Conservation (phyloP, 2,797 vertebrate genomes). For the Aplochiton taeniatus region DNA sequence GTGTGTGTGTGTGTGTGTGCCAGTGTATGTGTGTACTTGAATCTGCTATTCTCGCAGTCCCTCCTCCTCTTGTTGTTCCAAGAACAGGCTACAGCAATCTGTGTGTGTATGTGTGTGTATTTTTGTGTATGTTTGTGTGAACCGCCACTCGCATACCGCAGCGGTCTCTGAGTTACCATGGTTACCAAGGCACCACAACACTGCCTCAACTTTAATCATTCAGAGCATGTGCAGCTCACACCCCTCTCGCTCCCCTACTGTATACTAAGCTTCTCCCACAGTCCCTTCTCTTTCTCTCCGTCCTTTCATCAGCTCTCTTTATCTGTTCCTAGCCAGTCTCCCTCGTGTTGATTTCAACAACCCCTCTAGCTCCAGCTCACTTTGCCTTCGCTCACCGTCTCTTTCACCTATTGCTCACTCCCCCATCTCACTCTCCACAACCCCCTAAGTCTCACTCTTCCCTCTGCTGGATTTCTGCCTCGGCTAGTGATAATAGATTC, state of each 20-base stretch:
- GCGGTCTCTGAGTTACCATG: slow-evolving; percentile 55
- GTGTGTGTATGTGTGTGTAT: background rate
- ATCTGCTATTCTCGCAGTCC: too few relatives aligned
- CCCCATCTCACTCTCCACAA: background rate
- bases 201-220: slow-evolving; percentile 55
- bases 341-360: background rate
- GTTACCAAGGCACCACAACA: slow-evolving; percentile 67
- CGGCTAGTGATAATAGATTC: background rate
- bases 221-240: slow-evolving; percentile 52
- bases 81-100: background rate
- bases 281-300: background rate
- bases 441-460: background rate
- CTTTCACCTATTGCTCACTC: background rate
- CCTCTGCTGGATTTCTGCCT: background rate
- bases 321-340: background rate
- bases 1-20: slow-evolving; percentile 9
- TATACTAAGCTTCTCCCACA: slow-evolving; percentile 3
- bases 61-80: too few relatives aligned
- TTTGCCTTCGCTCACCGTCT: background rate
- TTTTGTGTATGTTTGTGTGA: background rate
- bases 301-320: background rate
- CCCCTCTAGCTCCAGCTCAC: background rate
- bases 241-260: slow-evolving; percentile 22
- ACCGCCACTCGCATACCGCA: slow-evolving; percentile 32
- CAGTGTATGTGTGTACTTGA: background rate